Percentiles rank a stretch among this genome's conserved stretches.
These are phyloP conservation scores for Pyrocoelia pectoralis DNA, from an alignment of 2,888 invertebrate genomes.

Conservation along the genomic window DNA sequence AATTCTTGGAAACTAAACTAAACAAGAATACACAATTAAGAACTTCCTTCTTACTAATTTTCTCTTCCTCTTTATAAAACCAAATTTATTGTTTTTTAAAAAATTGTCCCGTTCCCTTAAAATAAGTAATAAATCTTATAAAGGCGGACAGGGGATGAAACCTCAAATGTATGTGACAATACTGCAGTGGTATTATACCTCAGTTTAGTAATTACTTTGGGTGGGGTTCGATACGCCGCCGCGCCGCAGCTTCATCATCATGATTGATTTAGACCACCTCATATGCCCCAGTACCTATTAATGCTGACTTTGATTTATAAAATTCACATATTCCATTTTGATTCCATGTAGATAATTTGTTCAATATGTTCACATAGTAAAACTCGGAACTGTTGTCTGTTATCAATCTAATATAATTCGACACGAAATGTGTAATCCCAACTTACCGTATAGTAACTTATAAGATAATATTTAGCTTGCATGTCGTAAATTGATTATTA, in stretches of 20 bases:
- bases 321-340: conserved; percentile 24
- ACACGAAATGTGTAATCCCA: too few relatives aligned
- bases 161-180: conserved; percentile 40
- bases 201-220: conserved; percentile 47
- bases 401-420: too few relatives aligned
- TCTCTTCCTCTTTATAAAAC: conserved; percentile 10
- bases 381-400: too few relatives aligned
- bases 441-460: too few relatives aligned
- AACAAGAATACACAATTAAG: conserved; percentile 44
- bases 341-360: not conserved
- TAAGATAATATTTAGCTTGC: too few relatives aligned
- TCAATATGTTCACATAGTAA: too few relatives aligned
- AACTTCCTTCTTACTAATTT: conserved; percentile 22
- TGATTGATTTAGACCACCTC: conserved; percentile 46
- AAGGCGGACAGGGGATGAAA: conserved; percentile 33
- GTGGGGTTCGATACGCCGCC: conserved; percentile 46
- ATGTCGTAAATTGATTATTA: too few relatives aligned
- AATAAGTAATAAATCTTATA: conserved; percentile 18
- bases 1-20: conserved; percentile 32
- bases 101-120: not conserved
- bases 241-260: conserved; percentile 46
- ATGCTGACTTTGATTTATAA: conserved; percentile 43
- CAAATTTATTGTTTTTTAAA: conserved; percentile 3
- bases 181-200: conserved; percentile 27
- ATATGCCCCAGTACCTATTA: conserved; percentile 42